phyloP scores from a whole-genome alignment of 2,113 vertebrate genomes.

The Salvator merianae region DNA sequence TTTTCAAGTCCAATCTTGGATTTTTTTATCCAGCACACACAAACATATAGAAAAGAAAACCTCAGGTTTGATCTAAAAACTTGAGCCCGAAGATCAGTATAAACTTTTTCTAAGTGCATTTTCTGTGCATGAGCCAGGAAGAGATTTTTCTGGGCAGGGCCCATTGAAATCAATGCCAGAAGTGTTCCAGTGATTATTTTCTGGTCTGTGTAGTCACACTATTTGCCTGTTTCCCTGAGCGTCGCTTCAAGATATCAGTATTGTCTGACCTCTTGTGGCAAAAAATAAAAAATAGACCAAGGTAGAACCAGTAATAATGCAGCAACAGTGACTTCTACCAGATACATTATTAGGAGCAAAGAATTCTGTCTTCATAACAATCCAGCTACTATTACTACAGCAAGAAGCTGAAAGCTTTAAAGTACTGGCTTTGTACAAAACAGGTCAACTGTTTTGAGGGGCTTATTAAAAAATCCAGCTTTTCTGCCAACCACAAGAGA shows the following conservation, averaged over 20 bases:
- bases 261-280: slow-evolving; percentile 16
- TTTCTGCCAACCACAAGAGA: slow-evolving; percentile 7
- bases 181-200: not conserved
- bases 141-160: not conserved
- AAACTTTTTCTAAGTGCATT: not conserved
- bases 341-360: not conserved
- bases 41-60: no score
- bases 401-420: not conserved
- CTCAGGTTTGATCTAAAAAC: not conserved
- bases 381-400: not conserved
- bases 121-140: not conserved
- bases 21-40: fast-evolving
- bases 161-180: not conserved
- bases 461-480: not conserved
- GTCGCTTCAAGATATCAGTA: not conserved
- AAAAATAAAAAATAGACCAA: not conserved
- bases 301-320: not conserved
- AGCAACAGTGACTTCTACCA: not conserved
- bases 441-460: not conserved
- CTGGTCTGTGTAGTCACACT: not conserved
- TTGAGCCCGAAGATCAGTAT: not conserved
- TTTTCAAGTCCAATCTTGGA: not conserved
- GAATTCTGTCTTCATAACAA: not conserved
- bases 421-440: not conserved
- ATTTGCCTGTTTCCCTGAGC: not conserved